Base-by-base conservation (phyloP, 2,888 invertebrate species). In the Girardia tigrina region DNA sequence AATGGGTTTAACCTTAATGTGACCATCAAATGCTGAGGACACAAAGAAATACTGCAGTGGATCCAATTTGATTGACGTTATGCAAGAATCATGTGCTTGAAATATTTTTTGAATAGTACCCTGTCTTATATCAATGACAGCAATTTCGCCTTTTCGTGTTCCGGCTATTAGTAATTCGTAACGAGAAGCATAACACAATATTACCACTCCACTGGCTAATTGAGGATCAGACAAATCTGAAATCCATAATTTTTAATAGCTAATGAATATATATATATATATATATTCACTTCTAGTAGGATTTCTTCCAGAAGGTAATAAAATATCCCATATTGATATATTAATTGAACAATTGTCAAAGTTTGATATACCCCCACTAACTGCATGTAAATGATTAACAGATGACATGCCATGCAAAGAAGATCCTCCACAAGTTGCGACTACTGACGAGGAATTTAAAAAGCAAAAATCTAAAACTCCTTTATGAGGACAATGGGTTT, bases 381-480 rank as follows among this genome's bases (percentile, higher is more conserved):
- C 71, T 6, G 71, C 4, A 71, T 27, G 71, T 71, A 28, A 28
- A n/a, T 71, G 71, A 20, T 27, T 71, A 56, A 56, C 56, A 6
- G 71, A 71, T n/a, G 71, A 23, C n/a, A 28, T n/a, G 8, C 71
- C 71, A 16, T 56, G 56, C 56, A 56, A 56, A 20, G 56, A 6
- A 26, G 71, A 71, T n/a, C 27, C 28, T 28, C 71, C 71, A 2
- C 26, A 2, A 2, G 28, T 71, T 28, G 71, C 71, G 4, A 71
- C 27, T 23, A 71, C 14, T 6, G 28, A 28, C 6, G 71, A 28
- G 27, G 28, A 28, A 71, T 71, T 71, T 12, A 71, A 6, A 28
- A 71, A 71, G 27, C 28, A 28, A n/a, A 71, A 71, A n/a, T 71
- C 71, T n/a, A 28, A 28, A 28, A 71, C 71, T 6, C 71, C 71